phyloP scores from a whole-genome alignment of 2,888 invertebrate genomes.

The Eupeodes latifasciatus region DNA sequence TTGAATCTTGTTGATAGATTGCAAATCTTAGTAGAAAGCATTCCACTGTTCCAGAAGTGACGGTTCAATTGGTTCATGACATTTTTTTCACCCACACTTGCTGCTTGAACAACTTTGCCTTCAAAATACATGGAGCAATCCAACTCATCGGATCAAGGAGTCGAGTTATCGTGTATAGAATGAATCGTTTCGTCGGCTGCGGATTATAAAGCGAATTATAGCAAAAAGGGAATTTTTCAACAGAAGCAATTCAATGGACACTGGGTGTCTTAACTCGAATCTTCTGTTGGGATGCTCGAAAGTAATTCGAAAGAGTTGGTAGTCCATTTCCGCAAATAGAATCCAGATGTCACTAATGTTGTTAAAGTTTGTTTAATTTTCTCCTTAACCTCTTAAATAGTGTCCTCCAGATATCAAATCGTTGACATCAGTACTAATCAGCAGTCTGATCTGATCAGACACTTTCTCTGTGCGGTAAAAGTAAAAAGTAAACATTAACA shows the following conservation, averaged over 20 bases:
- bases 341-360: background rate
- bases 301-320: too few species aligned
- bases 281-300: too few species aligned
- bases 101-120: background rate
- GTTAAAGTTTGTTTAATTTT: slow-evolving; percentile 25
- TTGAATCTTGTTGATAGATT: background rate
- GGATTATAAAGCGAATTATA: too few species aligned
- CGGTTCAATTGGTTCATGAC: background rate
- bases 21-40: background rate
- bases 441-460: too few species aligned
- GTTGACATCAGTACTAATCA: slow-evolving; percentile 47
- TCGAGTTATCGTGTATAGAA: background rate
- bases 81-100: background rate
- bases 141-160: slow-evolving; percentile 27
- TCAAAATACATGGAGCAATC: background rate
- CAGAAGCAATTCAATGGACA: too few species aligned
- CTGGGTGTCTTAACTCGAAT: too few species aligned
- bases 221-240: too few species aligned
- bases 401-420: slow-evolving; percentile 57
- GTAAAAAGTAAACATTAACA: too few species aligned
- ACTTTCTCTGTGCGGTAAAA: too few species aligned
- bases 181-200: too few species aligned
- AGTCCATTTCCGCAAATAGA: too few species aligned
- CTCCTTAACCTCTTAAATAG: slow-evolving; percentile 16
- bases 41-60: background rate